Conservation (phyloP, 2,797 vertebrate species). For the Atherinosoma microstoma region DNA sequence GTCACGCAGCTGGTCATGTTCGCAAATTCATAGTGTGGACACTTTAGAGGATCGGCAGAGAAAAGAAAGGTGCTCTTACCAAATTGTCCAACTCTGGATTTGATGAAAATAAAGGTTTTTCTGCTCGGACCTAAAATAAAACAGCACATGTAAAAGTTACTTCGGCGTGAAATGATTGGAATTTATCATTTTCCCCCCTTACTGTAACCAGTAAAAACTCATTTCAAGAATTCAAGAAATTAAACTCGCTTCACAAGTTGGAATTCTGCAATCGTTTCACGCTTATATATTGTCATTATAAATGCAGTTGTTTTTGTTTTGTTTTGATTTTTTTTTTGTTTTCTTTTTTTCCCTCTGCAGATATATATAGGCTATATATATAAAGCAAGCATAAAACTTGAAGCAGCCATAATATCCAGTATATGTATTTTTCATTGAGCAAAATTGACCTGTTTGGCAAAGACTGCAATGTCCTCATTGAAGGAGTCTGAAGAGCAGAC, state of each 20-base stretch:
- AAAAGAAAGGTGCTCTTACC: constrained; percentile 86
- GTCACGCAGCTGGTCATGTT: constrained; percentile 47
- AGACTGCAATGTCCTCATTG: constrained; percentile 99
- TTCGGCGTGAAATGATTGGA: constrained; percentile 39
- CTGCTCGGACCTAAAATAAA: constrained; percentile 93
- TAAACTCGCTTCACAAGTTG: background rate
- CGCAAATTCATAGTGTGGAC: constrained; percentile 65
- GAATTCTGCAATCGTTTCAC: constrained; percentile 19
- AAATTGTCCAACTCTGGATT: constrained; percentile 99
- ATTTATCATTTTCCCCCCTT: constrained; percentile 10
- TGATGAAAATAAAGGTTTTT: constrained; percentile 99
- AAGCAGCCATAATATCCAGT: constrained; percentile 39
- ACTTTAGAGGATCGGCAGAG: constrained; percentile 35
- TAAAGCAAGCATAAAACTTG: constrained; percentile 12
- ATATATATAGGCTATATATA: no score
- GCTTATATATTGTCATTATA: constrained; percentile 16
- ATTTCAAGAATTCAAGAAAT: constrained; percentile 8
- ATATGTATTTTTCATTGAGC: constrained; percentile 26
- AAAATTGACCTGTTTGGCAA: constrained; percentile 96
- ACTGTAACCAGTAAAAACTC: constrained; percentile 7
- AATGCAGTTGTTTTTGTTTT: constrained; percentile 11
- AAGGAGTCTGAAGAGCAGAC: constrained; percentile 99
- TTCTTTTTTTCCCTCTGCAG: background rate
- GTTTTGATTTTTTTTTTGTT: constrained; percentile 8
- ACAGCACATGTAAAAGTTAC: constrained; percentile 73